Evolutionary conservation across 2,113 vertebrate species (phyloP).

Genomic region (Lophura nycthemera): DNA sequence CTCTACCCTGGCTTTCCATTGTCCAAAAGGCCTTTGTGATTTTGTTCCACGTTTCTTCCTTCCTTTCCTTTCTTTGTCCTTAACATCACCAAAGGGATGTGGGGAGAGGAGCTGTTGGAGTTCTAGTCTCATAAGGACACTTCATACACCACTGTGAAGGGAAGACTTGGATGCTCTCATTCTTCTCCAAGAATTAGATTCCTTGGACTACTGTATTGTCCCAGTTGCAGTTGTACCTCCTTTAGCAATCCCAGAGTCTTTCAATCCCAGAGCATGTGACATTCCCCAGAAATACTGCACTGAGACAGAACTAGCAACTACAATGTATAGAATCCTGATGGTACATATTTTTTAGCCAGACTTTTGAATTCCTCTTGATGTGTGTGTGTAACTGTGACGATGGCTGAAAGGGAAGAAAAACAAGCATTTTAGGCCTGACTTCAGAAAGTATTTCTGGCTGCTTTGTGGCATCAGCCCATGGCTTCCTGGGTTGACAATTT

Average conservation of each 20-base stretch:
- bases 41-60: background rate
- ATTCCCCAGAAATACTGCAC: background rate
- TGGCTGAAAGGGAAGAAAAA: background rate
- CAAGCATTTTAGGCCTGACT: background rate
- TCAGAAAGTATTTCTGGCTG: background rate
- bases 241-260: accelerated
- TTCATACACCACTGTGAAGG: background rate
- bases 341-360: background rate
- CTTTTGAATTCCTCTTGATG: background rate
- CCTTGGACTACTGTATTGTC: accelerated
- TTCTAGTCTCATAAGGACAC: accelerated
- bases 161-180: background rate
- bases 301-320: background rate
- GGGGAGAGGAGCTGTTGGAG: background rate
- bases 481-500: background rate
- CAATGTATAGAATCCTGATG: background rate
- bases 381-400: background rate
- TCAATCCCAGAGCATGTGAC: background rate
- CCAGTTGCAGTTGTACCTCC: background rate
- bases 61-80: background rate
- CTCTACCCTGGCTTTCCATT: background rate
- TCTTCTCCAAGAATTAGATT: background rate
- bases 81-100: background rate
- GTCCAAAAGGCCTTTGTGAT: background rate
- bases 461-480: background rate